These are phyloP conservation scores for Spheniscus mendiculus DNA, from an alignment of 2,113 vertebrate species.

Conservation along the genomic window DNA sequence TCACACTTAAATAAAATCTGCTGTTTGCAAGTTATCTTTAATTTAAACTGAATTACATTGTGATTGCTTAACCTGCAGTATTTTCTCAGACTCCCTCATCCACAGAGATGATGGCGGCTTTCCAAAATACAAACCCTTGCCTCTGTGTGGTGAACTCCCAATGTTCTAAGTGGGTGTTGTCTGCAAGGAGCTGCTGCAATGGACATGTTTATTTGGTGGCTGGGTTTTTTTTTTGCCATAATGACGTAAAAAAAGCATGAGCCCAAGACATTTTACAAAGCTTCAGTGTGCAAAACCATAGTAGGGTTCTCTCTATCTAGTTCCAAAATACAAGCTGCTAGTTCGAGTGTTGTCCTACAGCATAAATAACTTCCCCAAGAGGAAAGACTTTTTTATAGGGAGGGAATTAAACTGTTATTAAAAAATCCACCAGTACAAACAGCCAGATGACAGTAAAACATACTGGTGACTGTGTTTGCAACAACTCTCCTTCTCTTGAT, in stretches of 20 bases:
- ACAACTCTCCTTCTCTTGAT: background rate
- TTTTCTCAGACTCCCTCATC: background rate
- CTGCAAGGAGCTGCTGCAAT: background rate
- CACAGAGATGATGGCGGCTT: background rate
- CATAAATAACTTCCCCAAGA: background rate
- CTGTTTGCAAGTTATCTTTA: constrained; percentile 12
- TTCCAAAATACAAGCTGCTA: background rate
- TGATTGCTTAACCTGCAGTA: background rate
- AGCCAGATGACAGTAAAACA: background rate
- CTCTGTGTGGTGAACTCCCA: background rate
- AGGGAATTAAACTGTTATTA: background rate
- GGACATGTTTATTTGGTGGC: background rate
- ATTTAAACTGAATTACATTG: background rate
- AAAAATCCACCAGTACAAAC: background rate
- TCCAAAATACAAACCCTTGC: background rate
- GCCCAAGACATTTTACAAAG: background rate
- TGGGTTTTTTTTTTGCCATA: background rate
- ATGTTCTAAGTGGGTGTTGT: background rate
- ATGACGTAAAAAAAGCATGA: background rate
- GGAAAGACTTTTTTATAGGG: background rate
- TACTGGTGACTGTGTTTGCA: background rate
- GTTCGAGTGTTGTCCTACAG: background rate
- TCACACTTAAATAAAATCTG: constrained; percentile 10
- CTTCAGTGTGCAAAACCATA: background rate
- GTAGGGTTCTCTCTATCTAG: background rate